phyloP scores from a whole-genome alignment of 2,113 vertebrate genomes.

The Choloepus hoffmanni region DNA sequence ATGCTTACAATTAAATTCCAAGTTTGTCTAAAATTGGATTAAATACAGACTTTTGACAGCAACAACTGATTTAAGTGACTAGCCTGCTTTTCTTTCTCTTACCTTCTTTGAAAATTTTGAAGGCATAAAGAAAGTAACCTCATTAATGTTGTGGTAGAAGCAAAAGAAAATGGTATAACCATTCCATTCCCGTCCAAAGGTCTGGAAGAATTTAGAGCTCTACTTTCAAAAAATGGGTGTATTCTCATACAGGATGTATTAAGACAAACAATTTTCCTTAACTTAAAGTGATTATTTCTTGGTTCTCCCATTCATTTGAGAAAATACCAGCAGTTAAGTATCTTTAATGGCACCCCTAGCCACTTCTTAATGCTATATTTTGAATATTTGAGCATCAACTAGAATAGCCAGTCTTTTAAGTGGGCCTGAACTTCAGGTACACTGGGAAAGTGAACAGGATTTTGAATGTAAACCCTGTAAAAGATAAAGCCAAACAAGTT shows the following conservation, averaged over 20 bases:
- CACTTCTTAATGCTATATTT: neutral
- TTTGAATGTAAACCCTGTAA: neutral
- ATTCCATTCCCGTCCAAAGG: neutral
- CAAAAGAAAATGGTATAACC: neutral
- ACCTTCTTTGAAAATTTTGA: neutral
- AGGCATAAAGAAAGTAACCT: neutral
- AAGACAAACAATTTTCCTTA: neutral
- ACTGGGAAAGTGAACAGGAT: neutral
- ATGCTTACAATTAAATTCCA: neutral
- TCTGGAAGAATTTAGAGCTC: conserved; percentile 10
- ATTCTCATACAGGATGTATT: neutral
- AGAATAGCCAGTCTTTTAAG: neutral
- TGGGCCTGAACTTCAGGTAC: neutral
- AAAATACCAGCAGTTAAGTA: neutral
- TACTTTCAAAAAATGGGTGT: neutral
- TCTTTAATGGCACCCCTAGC: neutral
- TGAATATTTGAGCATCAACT: neutral
- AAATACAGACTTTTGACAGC: neutral
- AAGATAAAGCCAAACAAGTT: neutral
- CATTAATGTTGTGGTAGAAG: neutral
- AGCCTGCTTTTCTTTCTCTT: neutral
- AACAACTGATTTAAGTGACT: neutral
- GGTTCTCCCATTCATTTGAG: neutral
- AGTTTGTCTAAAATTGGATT: neutral
- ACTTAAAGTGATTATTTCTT: conserved; percentile 23